Percentiles rank a stretch among this genome's conserved stretches.
These are phyloP conservation scores for Oeneis ivallda DNA, from an alignment of 2,888 invertebrate genomes.

Conservation along the genomic window DNA sequence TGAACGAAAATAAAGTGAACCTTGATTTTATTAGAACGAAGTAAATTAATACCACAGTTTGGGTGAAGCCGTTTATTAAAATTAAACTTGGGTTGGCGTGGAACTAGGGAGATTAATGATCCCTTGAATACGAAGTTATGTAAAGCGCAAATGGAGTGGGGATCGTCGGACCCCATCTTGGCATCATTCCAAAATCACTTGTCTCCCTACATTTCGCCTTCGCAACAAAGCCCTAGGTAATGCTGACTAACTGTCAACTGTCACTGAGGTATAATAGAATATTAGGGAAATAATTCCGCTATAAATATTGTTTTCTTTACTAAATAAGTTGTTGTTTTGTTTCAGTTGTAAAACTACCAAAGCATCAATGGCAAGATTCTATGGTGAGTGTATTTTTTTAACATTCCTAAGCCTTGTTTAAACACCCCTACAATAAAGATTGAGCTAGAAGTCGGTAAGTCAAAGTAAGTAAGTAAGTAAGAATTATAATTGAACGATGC, in stretches of 20 bases:
- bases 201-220: constrained; percentile 69
- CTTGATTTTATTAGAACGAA: constrained; percentile 62
- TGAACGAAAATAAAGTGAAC: constrained; percentile 56
- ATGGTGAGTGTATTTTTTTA: neutral
- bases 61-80: constrained; percentile 78
- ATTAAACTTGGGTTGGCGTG: constrained; percentile 77
- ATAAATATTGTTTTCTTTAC: neutral
- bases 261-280: neutral
- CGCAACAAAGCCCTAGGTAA: constrained; percentile 47
- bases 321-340: neutral
- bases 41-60: constrained; percentile 72
- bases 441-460: too few species aligned
- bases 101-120: constrained; percentile 81
- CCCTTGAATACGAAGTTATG: constrained; percentile 79
- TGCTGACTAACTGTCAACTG: constrained; percentile 40
- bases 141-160: constrained; percentile 78
- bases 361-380: neutral
- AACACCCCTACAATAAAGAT: too few species aligned
- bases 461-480: too few species aligned
- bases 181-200: constrained; percentile 79
- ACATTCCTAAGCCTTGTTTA: neutral
- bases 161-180: constrained; percentile 70
- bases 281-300: neutral
- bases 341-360: neutral
- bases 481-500: neutral